Base-by-base conservation (phyloP, 2,113 vertebrate species). In the Polypterus bichir region DNA sequence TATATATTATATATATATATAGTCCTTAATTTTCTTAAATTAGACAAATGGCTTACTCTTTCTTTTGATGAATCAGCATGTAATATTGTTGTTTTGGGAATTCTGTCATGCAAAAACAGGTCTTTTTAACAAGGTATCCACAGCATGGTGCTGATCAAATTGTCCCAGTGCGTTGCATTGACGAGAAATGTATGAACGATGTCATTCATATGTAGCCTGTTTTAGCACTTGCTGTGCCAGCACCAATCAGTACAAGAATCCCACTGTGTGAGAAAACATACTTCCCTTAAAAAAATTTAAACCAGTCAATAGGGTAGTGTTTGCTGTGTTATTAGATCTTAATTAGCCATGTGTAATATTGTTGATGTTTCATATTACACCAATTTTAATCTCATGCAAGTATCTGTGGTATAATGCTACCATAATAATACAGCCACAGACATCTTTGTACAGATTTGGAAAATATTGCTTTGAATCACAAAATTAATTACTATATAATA, bases 121-220 rank as follows among this genome's bases (percentile, higher is more conserved):
- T 56, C 48, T 47, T 53, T 47, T 44, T 63, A 63, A 63, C 54
- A 63, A 63, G 62, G n/a, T 47, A 56, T 53, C 47, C 62, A 48
- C 62, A 63, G 62, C 54, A 57, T 57, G 62, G 56, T 49, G 53
- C 62, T 7, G 27, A 56, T 48, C 62, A 63, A 63, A 63, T 63
- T 57, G 62, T 46, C 54, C 62, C 62, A 49, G 44, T 44, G 46
- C 9, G 55, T 54, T 55, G 54, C 62, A 57, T 54, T 56, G 54
- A 63, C 55, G 54, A 9, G 49, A 44, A 45, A 54, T 47, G 49
- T 63, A 27, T 57, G 62, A 63, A 63, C 47, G 46, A 54, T 57
- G 54, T 54, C 54, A 57, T 49, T 63, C 62, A 57, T 54, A 63
- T 55, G 47, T 57, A 54, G 62, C 46, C 48, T 44, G 10, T 44